These are phyloP conservation scores for Myotis planiceps DNA, from an alignment of 2,797 vertebrate genomes.

Conservation along the genomic window DNA sequence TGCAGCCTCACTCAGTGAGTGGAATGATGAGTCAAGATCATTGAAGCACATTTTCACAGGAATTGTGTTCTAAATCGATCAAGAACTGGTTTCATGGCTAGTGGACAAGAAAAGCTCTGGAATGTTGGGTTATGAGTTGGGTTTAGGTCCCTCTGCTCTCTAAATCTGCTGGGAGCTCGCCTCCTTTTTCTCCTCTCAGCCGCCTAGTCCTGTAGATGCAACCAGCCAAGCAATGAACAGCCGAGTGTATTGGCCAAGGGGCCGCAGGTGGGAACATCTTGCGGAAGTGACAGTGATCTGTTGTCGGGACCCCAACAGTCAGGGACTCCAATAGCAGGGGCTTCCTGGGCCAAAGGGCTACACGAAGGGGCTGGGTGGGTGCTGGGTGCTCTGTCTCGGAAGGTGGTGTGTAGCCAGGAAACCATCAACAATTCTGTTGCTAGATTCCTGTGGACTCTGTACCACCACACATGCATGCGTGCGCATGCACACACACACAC, in stretches of 20 bases:
- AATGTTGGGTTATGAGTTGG: background rate
- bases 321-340: background rate
- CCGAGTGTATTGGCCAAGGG: background rate
- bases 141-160: background rate
- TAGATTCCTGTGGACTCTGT: background rate
- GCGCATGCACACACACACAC: fast-evolving
- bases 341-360: background rate
- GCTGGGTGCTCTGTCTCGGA: fast-evolving
- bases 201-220: background rate
- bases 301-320: background rate
- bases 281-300: background rate
- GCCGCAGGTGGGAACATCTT: too few relatives aligned
- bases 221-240: background rate
- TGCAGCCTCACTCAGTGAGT: background rate
- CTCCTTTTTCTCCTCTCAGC: background rate
- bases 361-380: background rate
- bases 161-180: background rate
- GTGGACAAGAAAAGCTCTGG: background rate
- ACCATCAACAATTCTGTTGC: fast-evolving
- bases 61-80: background rate
- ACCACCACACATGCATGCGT: background rate
- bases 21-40: background rate
- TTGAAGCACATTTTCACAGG: background rate
- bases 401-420: background rate
- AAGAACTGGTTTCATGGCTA: background rate